Base-by-base conservation (phyloP, 2,888 invertebrate species). In the Achlya flavicornis region DNA sequence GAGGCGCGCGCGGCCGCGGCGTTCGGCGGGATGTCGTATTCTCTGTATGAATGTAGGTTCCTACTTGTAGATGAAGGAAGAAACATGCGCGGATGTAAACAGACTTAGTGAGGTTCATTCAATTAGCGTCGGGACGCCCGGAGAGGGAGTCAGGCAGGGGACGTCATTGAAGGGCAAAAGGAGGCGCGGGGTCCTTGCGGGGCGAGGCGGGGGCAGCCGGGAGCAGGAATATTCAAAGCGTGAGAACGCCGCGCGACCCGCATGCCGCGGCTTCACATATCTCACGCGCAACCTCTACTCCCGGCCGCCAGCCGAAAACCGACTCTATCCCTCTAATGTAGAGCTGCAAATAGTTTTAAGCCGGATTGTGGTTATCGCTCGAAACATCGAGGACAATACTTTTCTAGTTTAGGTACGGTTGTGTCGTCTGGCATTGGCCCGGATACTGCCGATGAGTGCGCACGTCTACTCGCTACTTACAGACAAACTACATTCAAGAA, bases 221-320 rank as follows among this genome's bases (percentile, higher is more conserved):
- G 88, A 90, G 86, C 92, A 91, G 92, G 92, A 91, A 92, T 92
- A 93, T 93, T 93, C 92, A 92, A 92, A 93, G 93, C 93, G 93
- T 93, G 93, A 93, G 93, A 93, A 93, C 92, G 89, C 85, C 81
- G 90, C 88, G 92, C 92, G 93, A 92, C 93, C 93, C 93, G 93
- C 93, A 93, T 93, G 93, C 93, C 91, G 89, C 89, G 89, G 89
- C 91, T 92, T 88, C 91, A 92, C 92, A 92, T 93, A 93, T 93
- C 93, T 93, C 93, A 93, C 93, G 93, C 90, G 91, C 89, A 91
- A 92, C 92, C 89, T 92, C 92, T 87, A 85, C 83, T 68, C 66
- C 57, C 65, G 58, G 19, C 68, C 62, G 59, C 63, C 72, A 67
- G 38, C 61, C 83, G 62, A 90, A 88, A 83, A 78, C 66, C 69